phyloP scores from a whole-genome alignment of 2,888 invertebrate species.

The Branchipolynoe longqiensis region DNA sequence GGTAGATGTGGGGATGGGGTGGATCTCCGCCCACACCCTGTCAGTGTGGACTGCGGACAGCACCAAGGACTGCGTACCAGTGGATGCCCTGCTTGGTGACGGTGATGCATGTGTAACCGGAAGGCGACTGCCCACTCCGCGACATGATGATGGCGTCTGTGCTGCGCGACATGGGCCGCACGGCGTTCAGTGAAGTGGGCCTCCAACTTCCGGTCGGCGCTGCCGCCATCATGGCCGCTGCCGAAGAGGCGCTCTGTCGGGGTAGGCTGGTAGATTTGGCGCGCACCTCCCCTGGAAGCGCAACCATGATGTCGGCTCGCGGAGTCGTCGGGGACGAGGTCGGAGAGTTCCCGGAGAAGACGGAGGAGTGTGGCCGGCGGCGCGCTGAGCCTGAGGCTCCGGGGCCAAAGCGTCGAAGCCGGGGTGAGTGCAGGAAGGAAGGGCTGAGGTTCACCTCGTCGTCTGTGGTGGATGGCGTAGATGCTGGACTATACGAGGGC shows the following conservation, averaged over 20 bases:
- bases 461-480: neutral
- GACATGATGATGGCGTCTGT: conserved; percentile 47
- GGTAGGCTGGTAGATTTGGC: conserved; percentile 25
- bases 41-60: too few relatives aligned
- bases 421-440: too few relatives aligned
- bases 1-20: too few relatives aligned
- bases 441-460: neutral
- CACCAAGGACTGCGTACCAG: conserved; percentile 4
- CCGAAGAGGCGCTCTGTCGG: neutral
- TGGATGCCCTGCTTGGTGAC: conserved; percentile 54
- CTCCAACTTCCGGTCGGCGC: conserved; percentile 25
- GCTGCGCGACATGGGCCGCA: neutral
- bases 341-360: conserved; percentile 2
- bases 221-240: conserved; percentile 11
- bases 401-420: too few relatives aligned
- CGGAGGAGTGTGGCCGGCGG: conserved; percentile 21
- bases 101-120: conserved; percentile 43
- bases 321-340: neutral
- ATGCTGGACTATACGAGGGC: neutral
- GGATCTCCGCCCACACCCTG: too few relatives aligned
- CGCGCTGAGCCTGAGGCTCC: neutral
- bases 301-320: neutral
- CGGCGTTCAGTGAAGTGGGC: neutral
- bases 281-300: neutral
- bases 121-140: conserved; percentile 11